These are phyloP conservation scores for Trachelus iudaicus DNA, from an alignment of 2,888 invertebrate genomes.

Conservation along the genomic window DNA sequence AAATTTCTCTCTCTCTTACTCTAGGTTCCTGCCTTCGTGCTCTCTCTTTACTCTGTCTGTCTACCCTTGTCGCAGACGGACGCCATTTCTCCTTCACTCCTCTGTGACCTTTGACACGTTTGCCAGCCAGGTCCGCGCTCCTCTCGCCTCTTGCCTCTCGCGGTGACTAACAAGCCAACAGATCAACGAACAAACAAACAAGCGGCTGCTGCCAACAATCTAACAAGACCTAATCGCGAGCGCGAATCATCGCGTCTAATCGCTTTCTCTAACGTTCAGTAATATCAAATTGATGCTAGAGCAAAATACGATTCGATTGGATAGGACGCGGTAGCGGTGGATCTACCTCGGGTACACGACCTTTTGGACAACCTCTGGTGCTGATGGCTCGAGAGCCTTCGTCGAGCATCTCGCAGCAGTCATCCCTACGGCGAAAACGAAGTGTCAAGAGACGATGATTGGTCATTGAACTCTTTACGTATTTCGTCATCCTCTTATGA, in stretches of 20 bases:
- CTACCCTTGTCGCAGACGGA: background rate
- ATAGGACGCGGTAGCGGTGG: slow-evolving; percentile 60
- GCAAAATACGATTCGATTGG: slow-evolving; percentile 26
- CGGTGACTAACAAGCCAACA: background rate
- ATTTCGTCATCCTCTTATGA: background rate
- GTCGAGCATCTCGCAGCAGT: slow-evolving; percentile 44
- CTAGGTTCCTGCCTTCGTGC: slow-evolving; percentile 27
- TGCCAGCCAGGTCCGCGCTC: background rate
- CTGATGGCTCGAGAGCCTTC: slow-evolving; percentile 57
- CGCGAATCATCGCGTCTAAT: background rate
- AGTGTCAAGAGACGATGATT: slow-evolving; percentile 64
- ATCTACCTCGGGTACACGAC: slow-evolving; percentile 71
- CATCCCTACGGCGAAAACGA: slow-evolving; percentile 55
- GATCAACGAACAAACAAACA: background rate
- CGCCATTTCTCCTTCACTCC: background rate
- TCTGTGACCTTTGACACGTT: background rate
- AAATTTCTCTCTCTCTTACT: slow-evolving; percentile 24
- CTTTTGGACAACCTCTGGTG: slow-evolving; percentile 85
- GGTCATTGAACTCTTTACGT: background rate
- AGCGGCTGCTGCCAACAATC: background rate
- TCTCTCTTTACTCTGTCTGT: background rate
- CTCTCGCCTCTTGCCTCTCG: background rate
- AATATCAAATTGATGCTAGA: background rate
- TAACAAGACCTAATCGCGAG: background rate
- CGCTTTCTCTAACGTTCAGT: background rate